Conservation (phyloP, 2,797 vertebrate species). For the Sebastes dallii region DNA sequence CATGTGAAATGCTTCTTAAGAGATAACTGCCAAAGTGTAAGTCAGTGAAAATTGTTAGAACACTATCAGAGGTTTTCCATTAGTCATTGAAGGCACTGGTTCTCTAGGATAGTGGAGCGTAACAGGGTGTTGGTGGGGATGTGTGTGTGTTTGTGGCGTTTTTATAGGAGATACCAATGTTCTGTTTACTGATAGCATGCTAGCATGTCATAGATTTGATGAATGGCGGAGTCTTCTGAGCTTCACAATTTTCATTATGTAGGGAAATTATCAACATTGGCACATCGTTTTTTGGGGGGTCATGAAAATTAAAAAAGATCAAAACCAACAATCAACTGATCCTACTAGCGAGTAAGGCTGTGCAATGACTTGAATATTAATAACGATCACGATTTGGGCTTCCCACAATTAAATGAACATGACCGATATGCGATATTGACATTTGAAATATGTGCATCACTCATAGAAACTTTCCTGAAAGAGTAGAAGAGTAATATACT, state of each 20-base stretch:
- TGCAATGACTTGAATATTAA: too few relatives aligned
- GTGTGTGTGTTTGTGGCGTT: not conserved
- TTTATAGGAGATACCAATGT: not conserved
- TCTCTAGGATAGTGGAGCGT: conserved; percentile 1
- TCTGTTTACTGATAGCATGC: conserved; percentile 43
- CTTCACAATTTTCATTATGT: not conserved
- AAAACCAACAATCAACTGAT: not conserved
- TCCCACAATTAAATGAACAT: too few relatives aligned
- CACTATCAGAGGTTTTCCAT: not conserved
- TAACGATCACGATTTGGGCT: too few relatives aligned
- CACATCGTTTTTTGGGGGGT: not conserved
- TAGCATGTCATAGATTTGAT: conserved; percentile 28
- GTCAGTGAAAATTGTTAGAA: not conserved
- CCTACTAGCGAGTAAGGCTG: not conserved
- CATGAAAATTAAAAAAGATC: not conserved
- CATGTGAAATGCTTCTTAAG: not conserved
- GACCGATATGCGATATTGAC: too few relatives aligned
- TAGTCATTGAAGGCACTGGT: not conserved
- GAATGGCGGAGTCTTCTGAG: not conserved
- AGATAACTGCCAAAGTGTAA: not conserved
- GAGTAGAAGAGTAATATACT: too few relatives aligned
- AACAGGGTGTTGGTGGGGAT: not conserved
- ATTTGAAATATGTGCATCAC: too few relatives aligned
- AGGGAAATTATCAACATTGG: not conserved
- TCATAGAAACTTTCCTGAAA: too few relatives aligned